Evolutionary conservation across 1,140 invertebrate genomes (phyloP).

Genomic region (Polypedilum vanderplanki): DNA sequence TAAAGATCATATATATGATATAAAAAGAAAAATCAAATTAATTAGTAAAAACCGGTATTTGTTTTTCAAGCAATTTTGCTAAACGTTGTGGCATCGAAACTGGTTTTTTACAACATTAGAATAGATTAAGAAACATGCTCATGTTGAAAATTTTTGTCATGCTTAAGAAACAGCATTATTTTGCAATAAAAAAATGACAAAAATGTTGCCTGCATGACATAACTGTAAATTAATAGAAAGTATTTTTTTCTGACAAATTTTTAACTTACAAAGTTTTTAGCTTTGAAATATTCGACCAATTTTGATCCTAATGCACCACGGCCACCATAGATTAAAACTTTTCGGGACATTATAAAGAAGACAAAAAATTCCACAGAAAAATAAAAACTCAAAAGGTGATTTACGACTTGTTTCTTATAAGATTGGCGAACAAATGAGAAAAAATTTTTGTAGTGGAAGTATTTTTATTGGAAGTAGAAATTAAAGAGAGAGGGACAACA

Average conservation of each 20-base stretch:
- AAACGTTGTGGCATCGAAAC: neutral
- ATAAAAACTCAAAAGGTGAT: no score
- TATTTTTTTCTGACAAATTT: constrained; percentile 29
- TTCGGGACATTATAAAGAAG: constrained; percentile 43
- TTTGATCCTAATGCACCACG: constrained; percentile 85
- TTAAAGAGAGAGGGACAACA: no score
- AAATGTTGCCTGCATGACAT: neutral
- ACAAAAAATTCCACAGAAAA: no score
- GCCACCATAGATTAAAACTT: constrained; percentile 87
- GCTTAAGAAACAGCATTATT: no score
- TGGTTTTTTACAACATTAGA: neutral
- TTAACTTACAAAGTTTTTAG: constrained; percentile 73
- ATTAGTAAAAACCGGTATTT: neutral
- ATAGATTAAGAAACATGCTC: neutral
- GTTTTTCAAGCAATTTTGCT: neutral
- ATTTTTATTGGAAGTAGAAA: no score
- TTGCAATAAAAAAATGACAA: neutral
- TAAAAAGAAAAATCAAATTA: neutral
- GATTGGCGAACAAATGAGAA: no score
- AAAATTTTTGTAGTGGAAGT: no score
- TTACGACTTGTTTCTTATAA: no score
- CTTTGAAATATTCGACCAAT: constrained; percentile 82
- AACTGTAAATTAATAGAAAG: no score
- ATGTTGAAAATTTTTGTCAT: neutral
- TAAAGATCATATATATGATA: constrained; percentile 44